phyloP scores from a whole-genome alignment of 2,113 vertebrate species.

The Tupaia chinensis region DNA sequence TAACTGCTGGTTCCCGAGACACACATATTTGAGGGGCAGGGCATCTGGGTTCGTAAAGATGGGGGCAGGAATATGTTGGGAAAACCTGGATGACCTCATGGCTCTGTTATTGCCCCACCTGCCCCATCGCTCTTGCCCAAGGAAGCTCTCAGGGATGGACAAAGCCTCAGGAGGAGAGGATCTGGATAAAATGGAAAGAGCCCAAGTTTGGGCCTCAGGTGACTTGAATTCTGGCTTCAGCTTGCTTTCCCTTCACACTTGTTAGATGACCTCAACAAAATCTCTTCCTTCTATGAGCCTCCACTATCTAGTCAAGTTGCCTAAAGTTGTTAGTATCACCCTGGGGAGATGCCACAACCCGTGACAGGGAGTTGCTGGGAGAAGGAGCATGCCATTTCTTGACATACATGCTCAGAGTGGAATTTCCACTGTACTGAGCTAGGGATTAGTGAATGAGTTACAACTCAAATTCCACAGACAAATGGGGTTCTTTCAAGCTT shows the following conservation, averaged over 20 bases:
- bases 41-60: too few relatives aligned
- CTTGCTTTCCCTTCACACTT: background rate
- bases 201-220: background rate
- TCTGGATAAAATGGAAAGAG: background rate
- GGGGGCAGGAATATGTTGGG: accelerated
- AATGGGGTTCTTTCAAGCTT: too few relatives aligned
- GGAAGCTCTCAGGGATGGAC: background rate
- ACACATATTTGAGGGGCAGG: too few relatives aligned
- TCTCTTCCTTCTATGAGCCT: background rate
- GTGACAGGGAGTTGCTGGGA: too few relatives aligned
- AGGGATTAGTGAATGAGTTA: too few relatives aligned
- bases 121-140: background rate
- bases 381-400: too few relatives aligned
- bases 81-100: background rate
- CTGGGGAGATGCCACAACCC: too few relatives aligned
- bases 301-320: background rate
- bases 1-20: too few relatives aligned
- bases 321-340: too few relatives aligned
- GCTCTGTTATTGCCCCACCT: background rate
- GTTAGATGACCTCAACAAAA: background rate
- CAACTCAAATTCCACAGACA: too few relatives aligned
- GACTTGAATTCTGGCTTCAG: background rate
- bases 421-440: too few relatives aligned
- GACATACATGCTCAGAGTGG: too few relatives aligned
- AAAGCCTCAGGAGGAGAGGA: background rate